These are phyloP conservation scores for Agrochola lychnidis DNA, from an alignment of 2,888 invertebrate species.

Conservation along the genomic window DNA sequence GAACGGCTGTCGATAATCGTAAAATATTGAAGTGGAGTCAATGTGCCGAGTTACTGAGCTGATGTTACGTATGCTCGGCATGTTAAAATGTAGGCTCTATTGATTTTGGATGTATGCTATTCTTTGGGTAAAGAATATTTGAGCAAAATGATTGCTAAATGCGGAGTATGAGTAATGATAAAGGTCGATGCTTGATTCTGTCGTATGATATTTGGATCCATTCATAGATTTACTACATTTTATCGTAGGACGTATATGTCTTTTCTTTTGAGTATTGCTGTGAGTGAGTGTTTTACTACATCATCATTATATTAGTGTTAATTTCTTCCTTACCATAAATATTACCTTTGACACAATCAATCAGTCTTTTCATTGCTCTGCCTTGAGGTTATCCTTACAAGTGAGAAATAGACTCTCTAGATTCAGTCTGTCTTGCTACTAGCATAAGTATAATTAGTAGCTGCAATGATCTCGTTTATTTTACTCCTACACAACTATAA, in stretches of 20 bases:
- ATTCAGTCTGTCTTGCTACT: neutral
- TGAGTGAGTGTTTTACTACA: neutral
- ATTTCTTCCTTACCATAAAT: neutral
- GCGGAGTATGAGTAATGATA: neutral
- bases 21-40: slow-evolving; percentile 69
- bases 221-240: neutral
- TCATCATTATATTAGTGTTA: neutral
- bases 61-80: slow-evolving; percentile 36
- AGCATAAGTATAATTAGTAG: neutral
- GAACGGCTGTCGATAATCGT: slow-evolving; percentile 63
- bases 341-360: neutral
- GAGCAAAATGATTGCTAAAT: slow-evolving; percentile 9
- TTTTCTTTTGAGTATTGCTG: neutral
- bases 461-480: neutral
- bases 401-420: neutral
- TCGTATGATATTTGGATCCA: neutral
- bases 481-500: slow-evolving; percentile 14
- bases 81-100: slow-evolving; percentile 39
- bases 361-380: neutral
- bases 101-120: slow-evolving; percentile 43
- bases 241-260: neutral
- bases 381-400: neutral
- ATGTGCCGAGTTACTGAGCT: slow-evolving; percentile 54
- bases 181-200: slow-evolving; percentile 1
- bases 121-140: slow-evolving; percentile 12